Evolutionary conservation across 2,888 invertebrate species (phyloP), one percentile per base, ranked within the genome.

Genomic region (Bhutanitis thaidina): DNA sequence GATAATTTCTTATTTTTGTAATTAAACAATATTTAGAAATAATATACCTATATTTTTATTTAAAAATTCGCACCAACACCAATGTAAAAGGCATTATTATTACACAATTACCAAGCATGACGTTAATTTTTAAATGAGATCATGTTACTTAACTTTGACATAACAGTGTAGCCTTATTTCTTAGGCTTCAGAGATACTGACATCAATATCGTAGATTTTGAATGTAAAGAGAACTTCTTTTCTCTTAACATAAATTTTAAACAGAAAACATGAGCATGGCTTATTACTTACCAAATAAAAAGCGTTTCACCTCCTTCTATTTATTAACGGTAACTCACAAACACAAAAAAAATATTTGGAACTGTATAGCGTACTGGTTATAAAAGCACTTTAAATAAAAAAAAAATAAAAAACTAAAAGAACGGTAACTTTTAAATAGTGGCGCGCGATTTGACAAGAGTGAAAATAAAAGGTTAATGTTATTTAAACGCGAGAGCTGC

Each of bases 221-320:
- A 38, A 27, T 27, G 2, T 4, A 20, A 27, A 27, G 5, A 20
- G 2, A 20, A 4, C 7, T 7, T 7, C 27, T 7, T 27, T 5
- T 27, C 1, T 20, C 20, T 5, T 20, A 20, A 20, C 2, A 20
- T 20, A 20, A 27, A 27, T 27, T 27, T 25, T 12, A n/a, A 16
- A 25, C 12, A 10, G 25, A 25, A 10, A n/a, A 37, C n/a, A 1
- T 16, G 16, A 38, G 20, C 5, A 29, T 29, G 14, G 1, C 34
- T 34, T 16, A n/a, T 12, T 58, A 71, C 83, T 83, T 64, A 84
- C 83, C 80, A 65, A 72, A 68, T 67, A 61, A 69, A 63, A 69
- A 74, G 57, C 62, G 74, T 76, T 73, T 77, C 81, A 80, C 81
- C 77, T 77, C 80, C 80, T 82, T 82, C 81, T 82, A 78, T 79